phyloP scores from a whole-genome alignment of 2,888 invertebrate species.

The Agrotis segetum region DNA sequence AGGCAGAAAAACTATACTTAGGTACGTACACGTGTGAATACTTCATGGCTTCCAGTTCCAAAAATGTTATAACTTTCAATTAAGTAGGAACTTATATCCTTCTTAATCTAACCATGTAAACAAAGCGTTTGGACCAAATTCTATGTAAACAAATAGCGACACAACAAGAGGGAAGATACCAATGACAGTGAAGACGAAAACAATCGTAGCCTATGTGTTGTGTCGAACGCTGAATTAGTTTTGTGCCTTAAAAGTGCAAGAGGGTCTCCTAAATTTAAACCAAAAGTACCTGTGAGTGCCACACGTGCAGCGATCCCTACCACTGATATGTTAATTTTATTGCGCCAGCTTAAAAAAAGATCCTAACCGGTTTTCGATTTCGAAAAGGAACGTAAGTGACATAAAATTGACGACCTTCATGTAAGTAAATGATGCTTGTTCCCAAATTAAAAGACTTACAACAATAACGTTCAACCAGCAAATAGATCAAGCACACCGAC shows the following conservation, averaged over 20 bases:
- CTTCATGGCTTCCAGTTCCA: too few species aligned
- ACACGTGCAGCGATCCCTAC: slow-evolving; percentile 81
- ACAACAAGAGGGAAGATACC: slow-evolving; percentile 52
- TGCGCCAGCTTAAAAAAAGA: slow-evolving; percentile 86
- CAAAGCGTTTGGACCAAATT: slow-evolving; percentile 50
- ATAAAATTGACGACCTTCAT: slow-evolving; percentile 85
- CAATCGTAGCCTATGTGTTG: neutral
- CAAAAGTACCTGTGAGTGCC: slow-evolving; percentile 60
- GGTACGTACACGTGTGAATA: too few species aligned
- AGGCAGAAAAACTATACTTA: too few species aligned
- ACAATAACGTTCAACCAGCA: slow-evolving; percentile 70
- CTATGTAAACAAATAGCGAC: slow-evolving; percentile 57
- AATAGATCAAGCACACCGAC: slow-evolving; percentile 57
- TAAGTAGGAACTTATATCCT: neutral
- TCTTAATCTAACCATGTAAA: slow-evolving; percentile 51
- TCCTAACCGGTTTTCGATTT: slow-evolving; percentile 87
- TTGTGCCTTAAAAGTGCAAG: slow-evolving; percentile 49
- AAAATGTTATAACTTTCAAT: slow-evolving; percentile 34
- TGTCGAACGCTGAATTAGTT: slow-evolving; percentile 20
- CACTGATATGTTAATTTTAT: slow-evolving; percentile 89
- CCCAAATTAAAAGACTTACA: slow-evolving; percentile 71
- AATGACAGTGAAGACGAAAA: slow-evolving; percentile 26
- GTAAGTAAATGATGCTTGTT: slow-evolving; percentile 72
- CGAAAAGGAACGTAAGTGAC: slow-evolving; percentile 87
- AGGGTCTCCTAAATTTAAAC: slow-evolving; percentile 69